A percentile compares a stretch with the other conserved stretches of the same genome.
Evolutionary conservation across 2,888 invertebrate genomes (phyloP).

Genomic region (Drosophila nr. perissopoda): DNA sequence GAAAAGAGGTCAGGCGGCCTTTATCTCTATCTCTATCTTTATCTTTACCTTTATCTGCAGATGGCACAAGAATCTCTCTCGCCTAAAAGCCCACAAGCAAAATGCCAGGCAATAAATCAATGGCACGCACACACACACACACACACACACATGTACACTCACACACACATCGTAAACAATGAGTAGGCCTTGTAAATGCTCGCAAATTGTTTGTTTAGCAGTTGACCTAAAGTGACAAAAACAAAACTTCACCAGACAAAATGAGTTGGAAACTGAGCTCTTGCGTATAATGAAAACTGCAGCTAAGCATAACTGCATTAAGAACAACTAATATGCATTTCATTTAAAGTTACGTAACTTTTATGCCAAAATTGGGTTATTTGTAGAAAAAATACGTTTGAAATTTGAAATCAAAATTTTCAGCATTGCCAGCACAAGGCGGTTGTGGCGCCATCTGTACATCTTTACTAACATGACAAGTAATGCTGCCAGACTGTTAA

Average conservation of each 20-base stretch:
- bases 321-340: not conserved
- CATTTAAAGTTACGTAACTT: not conserved
- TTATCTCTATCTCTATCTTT: constrained; percentile 43
- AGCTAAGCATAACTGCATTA: not conserved
- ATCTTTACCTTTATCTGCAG: constrained; percentile 57
- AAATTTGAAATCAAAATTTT: not conserved
- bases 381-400: not conserved
- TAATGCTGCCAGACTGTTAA: constrained; percentile 23
- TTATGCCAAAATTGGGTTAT: not conserved
- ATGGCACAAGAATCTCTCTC: constrained; percentile 30
- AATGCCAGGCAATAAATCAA: constrained; percentile 74
- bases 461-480: rapidly evolving
- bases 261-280: not conserved
- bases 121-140: constrained; percentile 51
- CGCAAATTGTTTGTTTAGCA: constrained; percentile 52
- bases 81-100: constrained; percentile 23
- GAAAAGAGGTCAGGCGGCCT: constrained; percentile 54
- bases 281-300: constrained; percentile 1
- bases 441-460: constrained; percentile 34
- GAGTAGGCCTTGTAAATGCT: constrained; percentile 23
- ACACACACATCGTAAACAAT: constrained; percentile 18
- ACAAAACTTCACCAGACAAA: constrained; percentile 30
- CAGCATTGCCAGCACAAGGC: not conserved
- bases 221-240: constrained; percentile 42
- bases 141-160: constrained; percentile 14